Base-by-base conservation (phyloP, 2,113 vertebrate species). In the Spea bombifrons region DNA sequence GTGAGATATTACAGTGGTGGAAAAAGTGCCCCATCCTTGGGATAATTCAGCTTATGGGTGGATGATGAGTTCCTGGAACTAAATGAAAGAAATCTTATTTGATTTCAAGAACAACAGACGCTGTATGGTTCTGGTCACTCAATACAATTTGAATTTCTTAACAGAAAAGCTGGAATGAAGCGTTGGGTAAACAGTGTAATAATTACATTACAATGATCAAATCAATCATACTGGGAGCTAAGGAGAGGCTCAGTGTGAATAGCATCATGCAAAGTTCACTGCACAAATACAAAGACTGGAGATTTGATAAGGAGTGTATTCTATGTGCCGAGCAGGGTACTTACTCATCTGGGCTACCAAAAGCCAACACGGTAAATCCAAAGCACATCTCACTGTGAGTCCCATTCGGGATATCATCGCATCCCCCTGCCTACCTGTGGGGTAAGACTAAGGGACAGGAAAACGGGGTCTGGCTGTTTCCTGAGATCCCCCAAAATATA, bases 1-100 rank as follows among this genome's bases (percentile, higher is more conserved):
- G 92, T 93, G 93, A 96, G 90, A 95, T 96, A 94, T 92, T 94
- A 92, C 90, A 90, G 87, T 92, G 92, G 93, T 92, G 90, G 91
- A 93, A 94, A 96, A 59, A 95, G 92, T 93, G 92, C 94, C 95
- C 95, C 94, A 91, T 94, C 96, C 96, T 93, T 94, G 1, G 94
- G 86, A 90, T 95, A 96, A 96, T 96, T 95, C 94, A 94, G 89
- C 92, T 83, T 84, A 85, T 89, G 86, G 89, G 90, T 89, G 87
- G 84, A 83, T 90, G 89, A 92, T 87, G 88, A 83, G 89, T 88
- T 86, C 84, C 87, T 87, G 88, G 89, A 89, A 87, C 88, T 89
- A 87, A 92, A 91, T 92, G 88, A 88, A 88, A 87, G 83, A 84
- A 84, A 87, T 52, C 86, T 87, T 89, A 88, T 94, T 92, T 83